Percentiles rank a stretch among this genome's conserved stretches.
Conservation (phyloP, 2,888 invertebrate genomes). For the Eurytoma adleriae region DNA sequence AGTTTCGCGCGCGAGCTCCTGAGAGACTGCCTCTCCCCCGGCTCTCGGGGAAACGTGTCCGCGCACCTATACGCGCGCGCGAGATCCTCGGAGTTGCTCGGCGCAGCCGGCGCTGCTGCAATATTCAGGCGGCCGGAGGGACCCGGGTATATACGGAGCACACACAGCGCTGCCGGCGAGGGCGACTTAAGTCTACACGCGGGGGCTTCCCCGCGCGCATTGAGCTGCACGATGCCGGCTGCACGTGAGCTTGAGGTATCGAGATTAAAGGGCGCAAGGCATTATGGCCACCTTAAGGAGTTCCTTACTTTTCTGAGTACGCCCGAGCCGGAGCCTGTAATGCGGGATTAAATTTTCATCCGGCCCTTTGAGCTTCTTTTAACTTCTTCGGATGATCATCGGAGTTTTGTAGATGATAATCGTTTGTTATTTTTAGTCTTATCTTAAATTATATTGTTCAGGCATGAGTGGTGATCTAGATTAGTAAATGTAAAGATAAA, state of each 20-base stretch:
- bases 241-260: background rate
- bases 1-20: background rate
- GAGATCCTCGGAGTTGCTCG: background rate
- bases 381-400: background rate
- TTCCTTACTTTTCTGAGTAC: background rate
- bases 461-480: too few species aligned
- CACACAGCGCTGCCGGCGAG: background rate
- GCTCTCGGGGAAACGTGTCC: background rate
- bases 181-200: background rate
- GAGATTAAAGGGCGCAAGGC: background rate
- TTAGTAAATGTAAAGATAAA: background rate
- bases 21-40: background rate
- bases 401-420: too few species aligned
- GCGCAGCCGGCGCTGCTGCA: slow-evolving; percentile 3
- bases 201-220: background rate
- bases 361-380: background rate
- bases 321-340: background rate
- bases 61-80: background rate
- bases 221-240: background rate
- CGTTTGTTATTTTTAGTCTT: background rate
- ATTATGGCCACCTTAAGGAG: background rate
- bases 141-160: background rate
- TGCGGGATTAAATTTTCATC: background rate
- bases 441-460: background rate
- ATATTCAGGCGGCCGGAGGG: slow-evolving; percentile 11